A percentile compares a stretch with the other conserved stretches of the same genome.
Evolutionary conservation across 2,888 invertebrate species (phyloP).

Genomic region (Pyrocoelia pectoralis): DNA sequence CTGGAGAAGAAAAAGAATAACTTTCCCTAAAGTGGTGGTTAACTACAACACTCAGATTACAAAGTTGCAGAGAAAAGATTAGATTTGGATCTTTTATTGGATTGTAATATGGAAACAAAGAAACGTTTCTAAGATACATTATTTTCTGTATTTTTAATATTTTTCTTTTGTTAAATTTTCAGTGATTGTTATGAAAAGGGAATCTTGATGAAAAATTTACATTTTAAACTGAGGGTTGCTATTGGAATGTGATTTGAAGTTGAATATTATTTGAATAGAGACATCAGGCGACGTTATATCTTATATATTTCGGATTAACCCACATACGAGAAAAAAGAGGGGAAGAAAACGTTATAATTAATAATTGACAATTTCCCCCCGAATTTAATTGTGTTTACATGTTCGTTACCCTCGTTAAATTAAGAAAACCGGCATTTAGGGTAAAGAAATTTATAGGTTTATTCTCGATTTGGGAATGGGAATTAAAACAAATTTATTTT

Average conservation of each 20-base stretch:
- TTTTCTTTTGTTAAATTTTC: conserved; percentile 21
- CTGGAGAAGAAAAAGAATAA: conserved; percentile 18
- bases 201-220: neutral
- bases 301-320: neutral
- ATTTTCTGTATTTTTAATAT: conserved; percentile 24
- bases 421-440: neutral
- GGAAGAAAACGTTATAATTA: neutral
- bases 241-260: neutral
- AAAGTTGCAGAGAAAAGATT: conserved; percentile 30
- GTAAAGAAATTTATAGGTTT: neutral
- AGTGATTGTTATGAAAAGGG: neutral
- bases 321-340: neutral
- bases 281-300: neutral
- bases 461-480: neutral
- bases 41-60: conserved; percentile 33
- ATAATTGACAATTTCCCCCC: neutral
- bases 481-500: neutral
- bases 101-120: conserved; percentile 31
- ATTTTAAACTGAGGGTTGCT: neutral
- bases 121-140: conserved; percentile 22
- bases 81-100: conserved; percentile 32
- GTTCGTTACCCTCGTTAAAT: neutral
- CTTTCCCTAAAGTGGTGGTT: conserved; percentile 29
- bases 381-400: neutral
- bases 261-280: neutral